Evolutionary conservation across 2,113 vertebrate genomes (phyloP).

Genomic region (Anser brachyrhynchus): DNA sequence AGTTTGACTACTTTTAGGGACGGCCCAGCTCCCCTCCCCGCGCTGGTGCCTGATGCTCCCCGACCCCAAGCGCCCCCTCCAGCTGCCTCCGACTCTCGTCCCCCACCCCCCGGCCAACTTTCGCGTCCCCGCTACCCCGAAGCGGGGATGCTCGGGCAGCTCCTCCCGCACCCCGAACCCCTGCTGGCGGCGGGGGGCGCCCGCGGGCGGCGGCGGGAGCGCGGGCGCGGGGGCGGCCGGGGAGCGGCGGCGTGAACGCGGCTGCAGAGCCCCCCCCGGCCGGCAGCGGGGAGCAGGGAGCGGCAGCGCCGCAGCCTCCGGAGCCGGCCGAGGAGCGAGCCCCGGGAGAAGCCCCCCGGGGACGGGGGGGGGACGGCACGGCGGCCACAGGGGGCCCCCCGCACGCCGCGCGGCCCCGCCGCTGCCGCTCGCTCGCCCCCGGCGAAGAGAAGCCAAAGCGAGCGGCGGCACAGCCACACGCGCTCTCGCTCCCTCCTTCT

Average conservation of each 20-base stretch:
- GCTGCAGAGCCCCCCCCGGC: neutral
- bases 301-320: neutral
- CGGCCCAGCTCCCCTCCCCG: neutral
- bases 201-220: neutral
- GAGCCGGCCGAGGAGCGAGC: neutral
- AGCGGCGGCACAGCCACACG: neutral
- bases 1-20: conserved; percentile 2
- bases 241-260: neutral
- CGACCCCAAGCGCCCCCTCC: neutral
- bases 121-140: too few species aligned
- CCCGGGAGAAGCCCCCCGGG: neutral
- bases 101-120: too few species aligned
- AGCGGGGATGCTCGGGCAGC: too few species aligned
- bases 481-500: neutral
- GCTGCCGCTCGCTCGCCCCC: neutral
- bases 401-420: neutral
- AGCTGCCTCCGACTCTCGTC: too few species aligned
- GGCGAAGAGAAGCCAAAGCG: conserved; percentile 38
- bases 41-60: neutral
- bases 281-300: neutral
- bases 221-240: neutral
- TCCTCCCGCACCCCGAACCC: too few species aligned
- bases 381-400: neutral
- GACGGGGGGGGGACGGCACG: neutral
- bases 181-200: neutral